phyloP scores from a whole-genome alignment of 2,113 vertebrate species.

The Alectura lathami region DNA sequence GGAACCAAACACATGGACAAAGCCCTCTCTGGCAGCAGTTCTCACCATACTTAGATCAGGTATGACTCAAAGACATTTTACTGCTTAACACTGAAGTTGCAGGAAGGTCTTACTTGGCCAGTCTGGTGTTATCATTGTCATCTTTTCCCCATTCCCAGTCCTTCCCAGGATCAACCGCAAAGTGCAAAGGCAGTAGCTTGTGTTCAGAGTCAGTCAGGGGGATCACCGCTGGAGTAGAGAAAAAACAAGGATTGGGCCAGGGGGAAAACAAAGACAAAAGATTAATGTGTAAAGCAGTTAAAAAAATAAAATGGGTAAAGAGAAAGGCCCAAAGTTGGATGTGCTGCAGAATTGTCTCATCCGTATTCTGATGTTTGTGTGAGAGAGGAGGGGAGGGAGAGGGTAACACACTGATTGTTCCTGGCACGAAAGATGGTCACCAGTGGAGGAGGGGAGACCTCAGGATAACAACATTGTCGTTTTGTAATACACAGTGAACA shows the following conservation, averaged over 20 bases:
- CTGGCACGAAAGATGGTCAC: not conserved
- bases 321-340: not conserved
- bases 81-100: not conserved
- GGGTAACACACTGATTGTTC: not conserved
- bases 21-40: not conserved
- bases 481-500: not conserved
- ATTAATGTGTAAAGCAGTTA: not conserved
- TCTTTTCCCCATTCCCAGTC: conserved; percentile 98
- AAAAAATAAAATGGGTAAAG: not conserved
- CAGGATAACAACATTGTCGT: not conserved
- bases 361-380: not conserved
- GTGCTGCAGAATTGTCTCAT: not conserved
- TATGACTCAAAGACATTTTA: conserved; percentile 21
- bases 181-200: conserved; percentile 97
- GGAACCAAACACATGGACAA: not conserved
- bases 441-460: not conserved
- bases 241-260: conserved; percentile 12
- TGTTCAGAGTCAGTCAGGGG: conserved; percentile 98
- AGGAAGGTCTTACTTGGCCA: conserved; percentile 89
- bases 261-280: not conserved
- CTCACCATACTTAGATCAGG: not conserved
- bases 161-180: conserved; percentile 94
- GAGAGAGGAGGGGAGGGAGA: not conserved
- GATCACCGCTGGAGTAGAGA: conserved; percentile 89
- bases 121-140: conserved; percentile 91